These are phyloP conservation scores for Phylloscopus collybita DNA, from an alignment of 2,797 vertebrate species.

Conservation along the genomic window DNA sequence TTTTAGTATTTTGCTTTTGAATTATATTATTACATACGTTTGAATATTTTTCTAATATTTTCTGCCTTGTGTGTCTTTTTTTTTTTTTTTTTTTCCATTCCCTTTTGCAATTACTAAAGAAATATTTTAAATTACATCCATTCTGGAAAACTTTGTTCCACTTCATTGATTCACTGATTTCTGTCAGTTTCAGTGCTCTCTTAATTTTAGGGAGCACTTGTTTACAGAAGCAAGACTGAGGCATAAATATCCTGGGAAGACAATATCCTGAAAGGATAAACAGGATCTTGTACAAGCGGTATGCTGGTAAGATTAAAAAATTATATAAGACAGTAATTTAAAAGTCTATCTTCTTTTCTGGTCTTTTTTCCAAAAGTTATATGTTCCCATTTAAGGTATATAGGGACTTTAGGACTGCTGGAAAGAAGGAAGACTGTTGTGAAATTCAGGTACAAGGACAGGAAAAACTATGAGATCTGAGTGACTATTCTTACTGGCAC, in stretches of 20 bases:
- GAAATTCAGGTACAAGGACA: background rate
- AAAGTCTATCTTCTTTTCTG: background rate
- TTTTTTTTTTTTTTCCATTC: background rate
- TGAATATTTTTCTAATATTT: background rate
- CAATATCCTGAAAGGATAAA: background rate
- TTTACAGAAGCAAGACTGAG: background rate
- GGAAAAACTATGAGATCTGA: background rate
- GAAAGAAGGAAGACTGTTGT: background rate
- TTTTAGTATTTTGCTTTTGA: background rate
- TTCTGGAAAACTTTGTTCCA: background rate
- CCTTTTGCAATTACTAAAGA: background rate
- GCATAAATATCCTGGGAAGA: background rate
- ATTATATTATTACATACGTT: background rate
- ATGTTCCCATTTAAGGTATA: background rate
- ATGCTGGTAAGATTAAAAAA: background rate
- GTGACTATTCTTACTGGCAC: background rate
- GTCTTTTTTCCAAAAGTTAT: rapidly evolving
- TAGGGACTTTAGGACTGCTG: background rate
- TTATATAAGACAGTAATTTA: background rate
- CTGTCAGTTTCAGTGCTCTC: background rate
- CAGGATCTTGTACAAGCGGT: background rate
- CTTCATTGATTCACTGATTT: background rate
- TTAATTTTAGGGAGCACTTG: background rate
- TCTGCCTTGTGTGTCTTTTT: background rate
- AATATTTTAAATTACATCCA: background rate